phyloP scores from a whole-genome alignment of 2,888 invertebrate species.

The Ctenicera cuprea region DNA sequence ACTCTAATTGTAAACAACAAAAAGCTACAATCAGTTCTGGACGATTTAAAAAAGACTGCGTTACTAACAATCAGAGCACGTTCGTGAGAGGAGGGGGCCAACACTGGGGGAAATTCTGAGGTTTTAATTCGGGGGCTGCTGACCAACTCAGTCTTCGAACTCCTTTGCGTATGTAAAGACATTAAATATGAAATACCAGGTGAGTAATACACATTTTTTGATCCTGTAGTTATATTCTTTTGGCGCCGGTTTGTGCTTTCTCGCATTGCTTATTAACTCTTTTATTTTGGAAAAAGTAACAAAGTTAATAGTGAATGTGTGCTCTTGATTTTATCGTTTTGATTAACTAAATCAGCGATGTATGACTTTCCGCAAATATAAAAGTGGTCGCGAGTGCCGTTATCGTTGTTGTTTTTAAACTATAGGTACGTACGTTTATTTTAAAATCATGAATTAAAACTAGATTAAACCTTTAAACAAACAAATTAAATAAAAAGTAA shows the following conservation, averaged over 20 bases:
- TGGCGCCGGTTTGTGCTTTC: conserved; percentile 5
- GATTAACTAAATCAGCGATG: background rate
- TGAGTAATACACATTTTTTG: conserved; percentile 33
- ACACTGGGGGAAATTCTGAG: conserved; percentile 18
- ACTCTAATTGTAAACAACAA: conserved; percentile 23
- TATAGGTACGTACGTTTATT: no score
- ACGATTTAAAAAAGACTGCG: conserved; percentile 20
- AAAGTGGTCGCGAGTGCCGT: background rate
- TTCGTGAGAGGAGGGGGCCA: conserved; percentile 21
- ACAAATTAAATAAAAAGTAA: no score
- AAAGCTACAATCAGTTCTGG: conserved; percentile 23
- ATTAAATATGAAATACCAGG: conserved; percentile 42
- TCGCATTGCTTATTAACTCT: conserved; percentile 1
- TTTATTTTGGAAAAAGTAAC: background rate
- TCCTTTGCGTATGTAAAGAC: conserved; percentile 22
- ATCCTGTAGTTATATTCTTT: background rate
- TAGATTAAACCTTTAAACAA: no score
- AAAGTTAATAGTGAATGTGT: background rate
- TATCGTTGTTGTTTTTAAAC: background rate
- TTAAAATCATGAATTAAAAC: no score
- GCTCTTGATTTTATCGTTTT: background rate
- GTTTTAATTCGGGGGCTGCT: conserved; percentile 35
- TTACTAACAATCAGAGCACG: conserved; percentile 33
- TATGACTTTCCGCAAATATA: background rate
- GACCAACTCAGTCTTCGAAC: conserved; percentile 30